phyloP scores from a whole-genome alignment of 2,888 invertebrate genomes.

The Eurytoma adleriae region DNA sequence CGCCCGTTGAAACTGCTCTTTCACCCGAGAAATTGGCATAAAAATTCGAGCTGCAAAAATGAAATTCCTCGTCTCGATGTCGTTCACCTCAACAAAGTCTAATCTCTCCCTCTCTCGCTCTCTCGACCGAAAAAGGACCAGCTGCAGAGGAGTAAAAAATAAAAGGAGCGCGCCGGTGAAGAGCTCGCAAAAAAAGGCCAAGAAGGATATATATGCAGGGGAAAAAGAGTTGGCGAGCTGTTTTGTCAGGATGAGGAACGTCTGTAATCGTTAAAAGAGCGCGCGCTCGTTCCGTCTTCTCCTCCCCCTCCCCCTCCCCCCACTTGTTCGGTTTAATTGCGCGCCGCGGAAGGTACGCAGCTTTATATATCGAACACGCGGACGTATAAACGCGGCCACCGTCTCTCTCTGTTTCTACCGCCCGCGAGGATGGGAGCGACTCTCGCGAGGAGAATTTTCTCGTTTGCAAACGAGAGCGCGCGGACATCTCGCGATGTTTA shows the following conservation, averaged over 20 bases:
- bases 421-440: too few species aligned
- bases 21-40: not conserved
- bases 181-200: not conserved
- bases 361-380: not conserved
- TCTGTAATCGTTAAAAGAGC: constrained; percentile 30
- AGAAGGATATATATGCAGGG: not conserved
- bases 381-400: too few species aligned
- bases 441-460: too few species aligned
- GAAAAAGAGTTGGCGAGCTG: not conserved
- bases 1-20: not conserved
- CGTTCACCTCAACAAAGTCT: constrained; percentile 8
- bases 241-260: constrained; percentile 5
- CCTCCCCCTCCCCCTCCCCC: not conserved
- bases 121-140: not conserved
- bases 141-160: not conserved
- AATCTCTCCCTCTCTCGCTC: not conserved
- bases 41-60: too few species aligned
- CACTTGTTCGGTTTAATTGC: not conserved
- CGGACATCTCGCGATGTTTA: too few species aligned
- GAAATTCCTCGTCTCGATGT: not conserved
- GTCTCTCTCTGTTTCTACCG: too few species aligned
- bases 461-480: too few species aligned
- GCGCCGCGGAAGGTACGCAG: not conserved
- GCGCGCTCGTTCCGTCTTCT: constrained; percentile 4
- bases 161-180: not conserved